These are phyloP conservation scores for Hyla sarda DNA, from an alignment of 2,113 vertebrate genomes.

Conservation along the genomic window DNA sequence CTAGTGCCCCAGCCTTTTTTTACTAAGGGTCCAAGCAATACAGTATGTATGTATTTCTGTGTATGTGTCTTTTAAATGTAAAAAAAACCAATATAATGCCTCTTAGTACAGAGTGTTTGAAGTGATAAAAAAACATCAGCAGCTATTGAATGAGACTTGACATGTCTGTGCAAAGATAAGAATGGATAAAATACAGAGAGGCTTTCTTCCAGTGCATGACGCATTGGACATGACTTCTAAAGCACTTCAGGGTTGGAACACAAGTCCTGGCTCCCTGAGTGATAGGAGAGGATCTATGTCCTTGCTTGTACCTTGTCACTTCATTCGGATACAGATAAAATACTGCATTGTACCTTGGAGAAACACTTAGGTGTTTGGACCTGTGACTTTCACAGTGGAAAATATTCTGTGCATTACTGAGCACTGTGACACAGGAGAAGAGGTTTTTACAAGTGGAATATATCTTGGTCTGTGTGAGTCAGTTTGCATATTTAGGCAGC, in stretches of 20 bases:
- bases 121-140: not conserved
- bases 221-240: conserved; percentile 38
- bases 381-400: not conserved
- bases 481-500: too few relatives aligned
- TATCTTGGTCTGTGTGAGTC: too few relatives aligned
- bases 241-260: conserved; percentile 3
- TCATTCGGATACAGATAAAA: not conserved
- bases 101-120: too few relatives aligned
- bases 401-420: not conserved
- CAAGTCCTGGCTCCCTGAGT: conserved; percentile 14
- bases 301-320: conserved; percentile 36
- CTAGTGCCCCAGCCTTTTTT: too few relatives aligned
- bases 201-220: conserved; percentile 37
- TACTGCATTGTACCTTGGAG: not conserved
- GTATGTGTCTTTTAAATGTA: too few relatives aligned
- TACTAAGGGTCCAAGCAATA: too few relatives aligned
- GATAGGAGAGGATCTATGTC: conserved; percentile 27
- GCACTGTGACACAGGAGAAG: not conserved
- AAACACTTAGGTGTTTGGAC: not conserved
- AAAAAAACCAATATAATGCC: too few relatives aligned
- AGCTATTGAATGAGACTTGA: conserved; percentile 12
- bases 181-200: conserved; percentile 24
- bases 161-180: conserved; percentile 33
- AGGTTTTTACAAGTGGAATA: not conserved
- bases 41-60: too few relatives aligned